A percentile compares a stretch with the other conserved stretches of the same genome.
phyloP scores from a whole-genome alignment of 2,797 vertebrate species.

The Chrysocyon brachyurus region DNA sequence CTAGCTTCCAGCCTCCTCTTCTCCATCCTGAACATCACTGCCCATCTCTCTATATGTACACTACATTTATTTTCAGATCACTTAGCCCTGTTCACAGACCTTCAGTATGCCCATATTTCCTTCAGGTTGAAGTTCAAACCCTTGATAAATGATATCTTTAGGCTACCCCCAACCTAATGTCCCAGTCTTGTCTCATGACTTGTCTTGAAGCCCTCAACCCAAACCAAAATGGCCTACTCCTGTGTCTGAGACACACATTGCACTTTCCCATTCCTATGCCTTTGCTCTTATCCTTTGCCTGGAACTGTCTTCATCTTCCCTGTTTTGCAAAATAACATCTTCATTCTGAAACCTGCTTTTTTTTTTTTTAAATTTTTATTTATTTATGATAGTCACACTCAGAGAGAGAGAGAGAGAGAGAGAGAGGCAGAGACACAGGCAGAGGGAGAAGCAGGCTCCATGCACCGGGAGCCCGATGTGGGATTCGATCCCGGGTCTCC shows the following conservation, averaged over 20 bases:
- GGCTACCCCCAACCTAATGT: background rate
- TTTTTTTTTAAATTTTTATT: background rate
- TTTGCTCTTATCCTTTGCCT: background rate
- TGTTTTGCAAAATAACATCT: background rate
- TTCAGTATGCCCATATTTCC: background rate
- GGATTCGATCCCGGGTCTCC: too few species aligned
- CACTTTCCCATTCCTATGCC: background rate
- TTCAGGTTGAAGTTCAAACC: background rate
- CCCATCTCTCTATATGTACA: background rate
- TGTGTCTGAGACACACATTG: background rate
- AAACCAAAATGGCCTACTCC: rapidly evolving
- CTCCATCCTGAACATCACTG: rapidly evolving
- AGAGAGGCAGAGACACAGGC: too few species aligned
- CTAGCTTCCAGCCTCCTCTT: background rate
- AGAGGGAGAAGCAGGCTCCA: too few species aligned
- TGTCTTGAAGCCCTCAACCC: background rate
- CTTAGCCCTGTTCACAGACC: background rate
- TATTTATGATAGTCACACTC: too few species aligned
- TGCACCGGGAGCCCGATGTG: too few species aligned
- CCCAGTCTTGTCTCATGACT: background rate
- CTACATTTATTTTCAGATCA: background rate
- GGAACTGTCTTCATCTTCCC: background rate
- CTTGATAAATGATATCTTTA: background rate
- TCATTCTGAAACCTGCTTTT: background rate
- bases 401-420: too few species aligned